phyloP scores from a whole-genome alignment of 2,113 vertebrate species.

The Nothoprocta pentlandii region DNA sequence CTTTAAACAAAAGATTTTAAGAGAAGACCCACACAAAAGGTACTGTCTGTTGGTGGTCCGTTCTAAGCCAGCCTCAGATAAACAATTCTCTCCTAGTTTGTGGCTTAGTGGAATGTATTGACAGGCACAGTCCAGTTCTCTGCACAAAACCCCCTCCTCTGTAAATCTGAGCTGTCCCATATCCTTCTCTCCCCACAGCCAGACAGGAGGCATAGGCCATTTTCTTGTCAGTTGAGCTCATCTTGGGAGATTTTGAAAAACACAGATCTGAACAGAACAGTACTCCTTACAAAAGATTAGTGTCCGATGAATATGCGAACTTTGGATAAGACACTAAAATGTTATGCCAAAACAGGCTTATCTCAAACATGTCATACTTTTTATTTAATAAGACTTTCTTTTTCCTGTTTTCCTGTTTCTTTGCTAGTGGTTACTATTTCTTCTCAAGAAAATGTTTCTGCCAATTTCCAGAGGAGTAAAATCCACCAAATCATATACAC shows the following conservation, averaged over 20 bases:
- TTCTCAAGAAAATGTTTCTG: neutral
- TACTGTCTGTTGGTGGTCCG: slow-evolving; percentile 63
- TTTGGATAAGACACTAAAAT: accelerated
- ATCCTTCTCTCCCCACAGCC: neutral
- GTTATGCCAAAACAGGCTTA: neutral
- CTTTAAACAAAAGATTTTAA: slow-evolving; percentile 45
- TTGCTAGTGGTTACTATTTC: neutral
- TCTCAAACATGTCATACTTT: neutral
- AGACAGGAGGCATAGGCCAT: neutral
- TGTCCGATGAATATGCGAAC: neutral
- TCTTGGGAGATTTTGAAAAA: neutral
- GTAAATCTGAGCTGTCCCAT: neutral
- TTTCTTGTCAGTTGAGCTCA: neutral
- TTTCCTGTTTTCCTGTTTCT: neutral
- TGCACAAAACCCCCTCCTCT: neutral
- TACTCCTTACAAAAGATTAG: neutral
- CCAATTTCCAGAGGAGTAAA: neutral
- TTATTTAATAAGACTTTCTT: neutral
- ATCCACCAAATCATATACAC: neutral
- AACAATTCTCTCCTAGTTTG: slow-evolving; percentile 44
- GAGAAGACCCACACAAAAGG: slow-evolving; percentile 38
- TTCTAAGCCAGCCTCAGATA: neutral
- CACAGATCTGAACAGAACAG: neutral
- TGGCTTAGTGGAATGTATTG: neutral
- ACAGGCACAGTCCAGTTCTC: neutral